Percentiles rank a stretch among this genome's conserved stretches.
Evolutionary conservation across 2,797 vertebrate genomes (phyloP).

Genomic region (Microhierax caerulescens): DNA sequence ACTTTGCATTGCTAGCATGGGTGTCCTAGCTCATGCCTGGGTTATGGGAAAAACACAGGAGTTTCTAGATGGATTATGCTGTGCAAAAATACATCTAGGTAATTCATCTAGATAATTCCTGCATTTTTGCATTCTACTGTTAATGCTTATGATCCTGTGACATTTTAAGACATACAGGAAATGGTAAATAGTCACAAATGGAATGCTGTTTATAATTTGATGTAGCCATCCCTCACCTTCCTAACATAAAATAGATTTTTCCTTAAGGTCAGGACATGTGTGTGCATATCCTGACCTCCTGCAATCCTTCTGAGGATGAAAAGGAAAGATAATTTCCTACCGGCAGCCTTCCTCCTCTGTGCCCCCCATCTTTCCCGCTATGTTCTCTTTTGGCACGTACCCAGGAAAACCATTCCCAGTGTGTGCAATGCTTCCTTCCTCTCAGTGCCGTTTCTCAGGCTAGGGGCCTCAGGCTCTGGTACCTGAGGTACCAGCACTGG

Average conservation of each 20-base stretch:
- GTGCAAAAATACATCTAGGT: neutral
- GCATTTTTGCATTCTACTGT: neutral
- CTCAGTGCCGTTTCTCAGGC: neutral
- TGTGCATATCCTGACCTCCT: neutral
- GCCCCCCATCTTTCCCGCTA: accelerated
- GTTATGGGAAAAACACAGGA: neutral
- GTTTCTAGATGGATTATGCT: neutral
- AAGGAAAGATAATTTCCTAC: neutral
- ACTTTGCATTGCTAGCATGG: neutral
- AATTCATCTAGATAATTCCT: neutral
- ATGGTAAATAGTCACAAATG: neutral
- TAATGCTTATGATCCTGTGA: neutral
- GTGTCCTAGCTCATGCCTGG: neutral
- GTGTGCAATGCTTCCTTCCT: neutral
- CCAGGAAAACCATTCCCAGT: neutral
- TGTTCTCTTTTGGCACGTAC: neutral
- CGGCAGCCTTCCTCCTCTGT: neutral
- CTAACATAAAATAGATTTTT: neutral
- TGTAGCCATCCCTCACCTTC: neutral
- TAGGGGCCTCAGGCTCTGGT: neutral
- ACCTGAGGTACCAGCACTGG: neutral
- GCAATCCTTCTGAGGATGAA: neutral
- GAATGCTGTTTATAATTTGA: neutral
- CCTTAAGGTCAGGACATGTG: neutral
- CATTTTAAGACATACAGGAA: neutral